phyloP scores from a whole-genome alignment of 2,888 invertebrate genomes.

The Pyrrhosoma nymphula region DNA sequence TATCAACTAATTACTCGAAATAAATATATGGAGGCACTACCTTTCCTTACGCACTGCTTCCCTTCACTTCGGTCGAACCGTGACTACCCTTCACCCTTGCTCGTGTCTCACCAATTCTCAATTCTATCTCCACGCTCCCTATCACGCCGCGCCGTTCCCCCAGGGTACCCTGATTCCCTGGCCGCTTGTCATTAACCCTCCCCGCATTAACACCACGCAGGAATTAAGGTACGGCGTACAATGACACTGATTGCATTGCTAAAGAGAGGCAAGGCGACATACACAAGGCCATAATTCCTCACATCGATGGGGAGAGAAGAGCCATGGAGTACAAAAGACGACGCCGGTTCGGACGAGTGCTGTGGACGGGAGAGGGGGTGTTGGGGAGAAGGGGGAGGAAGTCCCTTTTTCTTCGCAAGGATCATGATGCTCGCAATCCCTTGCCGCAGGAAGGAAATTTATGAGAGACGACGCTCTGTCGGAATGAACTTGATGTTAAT shows the following conservation, averaged over 20 bases:
- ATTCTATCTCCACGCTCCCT: not conserved
- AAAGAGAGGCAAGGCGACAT: not conserved
- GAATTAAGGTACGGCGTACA: not conserved
- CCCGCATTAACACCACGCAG: not conserved
- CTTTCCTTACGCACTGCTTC: too few relatives aligned
- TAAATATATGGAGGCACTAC: too few relatives aligned
- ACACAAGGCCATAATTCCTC: not conserved
- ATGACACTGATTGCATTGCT: conserved; percentile 22
- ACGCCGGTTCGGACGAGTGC: not conserved
- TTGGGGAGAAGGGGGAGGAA: not conserved
- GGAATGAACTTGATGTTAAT: not conserved
- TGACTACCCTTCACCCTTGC: too few relatives aligned
- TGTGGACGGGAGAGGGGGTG: not conserved
- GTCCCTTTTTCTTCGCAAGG: not conserved
- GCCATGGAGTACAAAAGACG: not conserved
- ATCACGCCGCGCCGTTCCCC: not conserved
- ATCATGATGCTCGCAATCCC: not conserved
- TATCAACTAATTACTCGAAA: too few relatives aligned
- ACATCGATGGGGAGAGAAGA: not conserved
- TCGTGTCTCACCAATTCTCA: too few relatives aligned
- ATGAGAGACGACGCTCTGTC: not conserved
- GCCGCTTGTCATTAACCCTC: not conserved
- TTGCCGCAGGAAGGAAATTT: not conserved
- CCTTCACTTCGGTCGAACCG: too few relatives aligned
- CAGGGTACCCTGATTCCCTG: not conserved